Percentiles rank a stretch among this genome's conserved stretches.
phyloP scores from a whole-genome alignment of 2,113 vertebrate genomes.

The Pyxicephalus adspersus region DNA sequence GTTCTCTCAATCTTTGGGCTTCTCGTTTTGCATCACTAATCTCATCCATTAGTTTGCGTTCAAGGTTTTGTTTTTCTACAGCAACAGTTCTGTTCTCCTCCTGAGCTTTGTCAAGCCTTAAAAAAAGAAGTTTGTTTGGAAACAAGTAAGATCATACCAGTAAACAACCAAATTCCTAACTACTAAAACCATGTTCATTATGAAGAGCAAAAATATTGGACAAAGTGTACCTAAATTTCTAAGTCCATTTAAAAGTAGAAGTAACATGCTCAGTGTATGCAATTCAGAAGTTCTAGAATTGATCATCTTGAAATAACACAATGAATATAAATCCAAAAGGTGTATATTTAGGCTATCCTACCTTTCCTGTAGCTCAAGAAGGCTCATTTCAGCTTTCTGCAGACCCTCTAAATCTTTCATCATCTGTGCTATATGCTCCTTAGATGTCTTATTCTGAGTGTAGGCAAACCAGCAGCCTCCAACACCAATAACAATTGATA shows the following conservation, averaged over 20 bases:
- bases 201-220: too few species aligned
- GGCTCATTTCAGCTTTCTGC: conserved; percentile 91
- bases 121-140: conserved; percentile 54
- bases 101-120: conserved; percentile 94
- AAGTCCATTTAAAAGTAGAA: too few species aligned
- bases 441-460: conserved; percentile 93
- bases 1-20: conserved; percentile 85
- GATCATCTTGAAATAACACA: too few species aligned
- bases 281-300: too few species aligned
- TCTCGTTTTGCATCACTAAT: conserved; percentile 94
- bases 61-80: conserved; percentile 97
- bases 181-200: too few species aligned
- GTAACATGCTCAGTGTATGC: too few species aligned
- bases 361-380: conserved; percentile 92
- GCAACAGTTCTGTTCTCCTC: conserved; percentile 97
- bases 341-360: conserved; percentile 56
- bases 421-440: conserved; percentile 95
- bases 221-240: too few species aligned
- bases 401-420: conserved; percentile 98
- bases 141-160: not conserved
- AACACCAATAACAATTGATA: conserved; percentile 96
- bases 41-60: conserved; percentile 97
- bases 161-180: too few species aligned
- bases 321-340: not conserved
- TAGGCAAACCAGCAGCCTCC: conserved; percentile 99